phyloP scores from a whole-genome alignment of 1,140 invertebrate genomes.

The Lanistes nyassanus region DNA sequence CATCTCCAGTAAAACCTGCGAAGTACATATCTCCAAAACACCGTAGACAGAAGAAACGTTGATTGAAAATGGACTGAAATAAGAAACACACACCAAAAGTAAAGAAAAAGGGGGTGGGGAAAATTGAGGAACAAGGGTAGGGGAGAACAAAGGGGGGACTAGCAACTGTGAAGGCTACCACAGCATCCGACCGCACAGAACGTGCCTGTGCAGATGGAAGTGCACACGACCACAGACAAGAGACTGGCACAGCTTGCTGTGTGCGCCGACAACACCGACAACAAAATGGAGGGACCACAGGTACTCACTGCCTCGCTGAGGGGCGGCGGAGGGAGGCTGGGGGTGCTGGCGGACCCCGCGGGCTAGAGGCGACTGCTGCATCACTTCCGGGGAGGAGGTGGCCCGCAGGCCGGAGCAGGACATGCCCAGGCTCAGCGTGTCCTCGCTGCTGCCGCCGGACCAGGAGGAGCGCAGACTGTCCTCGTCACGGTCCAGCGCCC shows the following conservation, averaged over 20 bases:
- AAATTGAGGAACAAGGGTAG: background rate
- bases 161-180: background rate
- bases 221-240: too few relatives aligned
- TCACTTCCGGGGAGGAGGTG: background rate
- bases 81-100: background rate
- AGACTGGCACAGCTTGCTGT: too few relatives aligned
- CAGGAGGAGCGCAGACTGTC: slow-evolving; percentile 17
- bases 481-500: slow-evolving; percentile 31
- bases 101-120: background rate
- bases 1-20: too few relatives aligned
- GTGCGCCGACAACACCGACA: too few relatives aligned
- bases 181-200: too few relatives aligned
- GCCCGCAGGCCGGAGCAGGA: slow-evolving; percentile 10
- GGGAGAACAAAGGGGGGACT: background rate
- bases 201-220: too few relatives aligned
- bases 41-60: too few relatives aligned
- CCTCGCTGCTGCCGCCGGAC: slow-evolving; percentile 21
- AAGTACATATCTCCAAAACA: too few relatives aligned
- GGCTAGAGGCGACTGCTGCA: too few relatives aligned
- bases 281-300: background rate
- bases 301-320: slow-evolving; percentile 5
- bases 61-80: background rate
- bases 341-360: too few relatives aligned
- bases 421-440: slow-evolving; percentile 22
- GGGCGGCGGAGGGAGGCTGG: too few relatives aligned